Evolutionary conservation across 2,797 vertebrate species (phyloP), one percentile per base, ranked within the genome.

Genomic region (Bovichtus diacanthus): DNA sequence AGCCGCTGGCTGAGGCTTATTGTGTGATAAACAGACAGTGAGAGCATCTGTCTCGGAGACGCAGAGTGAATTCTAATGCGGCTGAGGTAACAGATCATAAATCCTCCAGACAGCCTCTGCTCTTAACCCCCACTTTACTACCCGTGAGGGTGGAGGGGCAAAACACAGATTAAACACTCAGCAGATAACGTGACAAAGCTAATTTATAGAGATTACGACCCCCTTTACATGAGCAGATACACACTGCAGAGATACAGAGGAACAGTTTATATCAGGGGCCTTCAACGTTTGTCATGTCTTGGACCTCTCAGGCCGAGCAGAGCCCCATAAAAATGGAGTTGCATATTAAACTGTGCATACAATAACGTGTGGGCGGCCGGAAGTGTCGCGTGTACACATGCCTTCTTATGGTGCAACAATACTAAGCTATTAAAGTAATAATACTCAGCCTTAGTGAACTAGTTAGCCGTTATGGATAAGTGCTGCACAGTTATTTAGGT

Each of bases 21-120:
- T 63, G 75, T 75, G 55, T 90, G 90, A 92, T 87, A 76, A 91
- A 92, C 80, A 80, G 87, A 70, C 59, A 68, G 71, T 41, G 71
- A 76, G 76, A 85, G 85, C 88, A 87, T 90, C 85, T 86, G 89
- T 91, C 88, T 86, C 36, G 6, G 50, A 72, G 78, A 83, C 80
- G 87, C 71, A 82, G 71, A 74, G 44, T 69, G 84, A 89, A 92
- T 92, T 84, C 74, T 90, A 90, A 90, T 88, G 80, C 80, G 86
- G 70, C 64, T 81, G 88, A 88, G 64, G 86, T 61, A 85, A 74
- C 84, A 63, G 84, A 81, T 87, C 90, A 92, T 93, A 93, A 94
- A 93, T 94, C 85, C 87, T 89, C 71, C 80, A 81, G 76, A 87
- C 82, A 56, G 29, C n/a, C 70, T 62, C 53, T 27, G 61, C 88